These are phyloP conservation scores for Rhinophrynus dorsalis DNA, from an alignment of 2,797 vertebrate species.

Conservation along the genomic window DNA sequence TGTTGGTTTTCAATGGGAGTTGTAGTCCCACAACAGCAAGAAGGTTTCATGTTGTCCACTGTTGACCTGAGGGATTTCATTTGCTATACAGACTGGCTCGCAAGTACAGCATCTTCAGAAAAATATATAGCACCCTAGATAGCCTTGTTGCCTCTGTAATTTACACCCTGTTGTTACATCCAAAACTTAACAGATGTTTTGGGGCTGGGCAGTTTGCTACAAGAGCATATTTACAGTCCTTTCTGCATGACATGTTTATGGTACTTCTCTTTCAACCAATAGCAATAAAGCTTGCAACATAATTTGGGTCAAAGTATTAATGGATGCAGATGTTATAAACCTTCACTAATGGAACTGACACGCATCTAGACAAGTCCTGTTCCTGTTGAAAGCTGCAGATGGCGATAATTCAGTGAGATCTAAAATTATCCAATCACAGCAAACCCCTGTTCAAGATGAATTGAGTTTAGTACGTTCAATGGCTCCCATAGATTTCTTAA, in stretches of 20 bases:
- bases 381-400: background rate
- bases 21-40: too few species aligned
- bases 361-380: background rate
- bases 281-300: background rate
- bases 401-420: too few species aligned
- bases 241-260: conserved; percentile 28
- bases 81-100: conserved; percentile 26
- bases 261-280: too few species aligned
- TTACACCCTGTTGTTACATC: conserved; percentile 31
- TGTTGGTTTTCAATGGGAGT: too few species aligned
- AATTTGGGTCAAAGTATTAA: background rate
- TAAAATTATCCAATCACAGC: too few species aligned
- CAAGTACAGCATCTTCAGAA: conserved; percentile 6
- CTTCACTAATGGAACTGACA: conserved; percentile 15
- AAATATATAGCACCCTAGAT: conserved; percentile 10
- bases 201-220: conserved; percentile 4
- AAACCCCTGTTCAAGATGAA: too few species aligned
- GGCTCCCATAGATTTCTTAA: too few species aligned
- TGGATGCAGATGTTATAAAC: conserved; percentile 16
- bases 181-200: conserved; percentile 31
- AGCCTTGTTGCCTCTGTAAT: conserved; percentile 17
- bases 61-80: too few species aligned
- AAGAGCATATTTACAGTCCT: conserved; percentile 6
- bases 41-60: too few species aligned
- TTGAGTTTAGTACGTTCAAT: too few species aligned